Percentiles rank a stretch among this genome's conserved stretches.
phyloP scores from a whole-genome alignment of 2,888 invertebrate species.

The Apamea monoglypha region DNA sequence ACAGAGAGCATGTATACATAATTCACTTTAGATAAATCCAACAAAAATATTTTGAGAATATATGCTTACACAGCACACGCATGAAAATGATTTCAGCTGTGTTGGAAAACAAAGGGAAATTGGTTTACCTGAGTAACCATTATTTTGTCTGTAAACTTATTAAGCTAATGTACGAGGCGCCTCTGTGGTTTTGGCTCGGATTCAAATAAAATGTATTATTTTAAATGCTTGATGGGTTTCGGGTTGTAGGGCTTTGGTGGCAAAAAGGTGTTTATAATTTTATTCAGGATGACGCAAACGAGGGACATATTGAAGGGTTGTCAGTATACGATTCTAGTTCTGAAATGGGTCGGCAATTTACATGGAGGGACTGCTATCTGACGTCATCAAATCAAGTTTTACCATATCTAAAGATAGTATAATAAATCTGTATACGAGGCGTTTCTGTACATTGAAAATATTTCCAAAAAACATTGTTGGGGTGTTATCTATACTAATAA shows the following conservation, averaged over 20 bases:
- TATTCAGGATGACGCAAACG: slow-evolving; percentile 16
- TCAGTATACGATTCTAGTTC: slow-evolving; percentile 10
- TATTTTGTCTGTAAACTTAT: slow-evolving; percentile 51
- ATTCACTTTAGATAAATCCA: slow-evolving; percentile 38
- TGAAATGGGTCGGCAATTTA: neutral
- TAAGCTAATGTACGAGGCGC: slow-evolving; percentile 51
- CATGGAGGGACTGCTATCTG: neutral
- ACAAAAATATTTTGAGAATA: slow-evolving; percentile 38
- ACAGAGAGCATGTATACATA: neutral
- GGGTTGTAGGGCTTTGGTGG: neutral
- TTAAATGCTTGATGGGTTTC: slow-evolving; percentile 44
- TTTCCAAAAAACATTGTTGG: too few species aligned
- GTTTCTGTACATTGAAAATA: too few species aligned
- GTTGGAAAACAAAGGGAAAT: slow-evolving; percentile 46
- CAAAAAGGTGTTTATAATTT: slow-evolving; percentile 15
- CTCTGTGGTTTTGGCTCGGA: neutral
- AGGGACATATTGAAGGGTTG: neutral
- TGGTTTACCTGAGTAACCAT: slow-evolving; percentile 50
- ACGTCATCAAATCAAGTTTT: neutral
- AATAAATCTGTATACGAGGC: too few species aligned
- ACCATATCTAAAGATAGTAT: too few species aligned
- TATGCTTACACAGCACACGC: neutral
- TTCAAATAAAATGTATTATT: slow-evolving; percentile 57
- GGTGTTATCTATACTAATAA: too few species aligned
- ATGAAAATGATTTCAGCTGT: slow-evolving; percentile 35